Evolutionary conservation across 2,888 invertebrate genomes (phyloP).

Genomic region (Melolontha melolontha): DNA sequence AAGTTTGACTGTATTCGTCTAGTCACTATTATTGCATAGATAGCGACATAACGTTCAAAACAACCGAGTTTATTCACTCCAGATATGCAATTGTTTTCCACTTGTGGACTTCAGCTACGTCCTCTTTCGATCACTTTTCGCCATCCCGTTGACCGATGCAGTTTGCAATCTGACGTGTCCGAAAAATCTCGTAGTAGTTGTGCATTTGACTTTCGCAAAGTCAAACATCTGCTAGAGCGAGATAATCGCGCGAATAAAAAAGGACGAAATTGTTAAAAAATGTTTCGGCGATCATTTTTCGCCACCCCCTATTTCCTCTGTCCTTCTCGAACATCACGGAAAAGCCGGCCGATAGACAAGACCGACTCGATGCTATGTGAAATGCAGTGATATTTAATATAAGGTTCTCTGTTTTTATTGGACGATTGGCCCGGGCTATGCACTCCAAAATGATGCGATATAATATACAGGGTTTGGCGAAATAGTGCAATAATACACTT

Average conservation of each 20-base stretch:
- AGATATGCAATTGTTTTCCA: conserved; percentile 54
- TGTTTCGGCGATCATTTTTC: conserved; percentile 45
- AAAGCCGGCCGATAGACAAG: conserved; percentile 20
- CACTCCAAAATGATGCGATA: conserved; percentile 39
- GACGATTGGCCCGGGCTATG: conserved; percentile 48
- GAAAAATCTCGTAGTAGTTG: conserved; percentile 44
- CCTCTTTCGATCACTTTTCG: conserved; percentile 19
- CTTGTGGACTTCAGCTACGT: conserved; percentile 34
- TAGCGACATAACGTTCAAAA: conserved; percentile 61
- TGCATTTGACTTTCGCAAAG: conserved; percentile 63
- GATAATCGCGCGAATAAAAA: conserved; percentile 50
- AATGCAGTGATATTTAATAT: conserved; percentile 40
- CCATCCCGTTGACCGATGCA: conserved; percentile 17
- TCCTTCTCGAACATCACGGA: conserved; percentile 12
- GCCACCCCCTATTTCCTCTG: conserved; percentile 32
- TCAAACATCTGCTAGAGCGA: conserved; percentile 57
- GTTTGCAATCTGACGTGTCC: conserved; percentile 17
- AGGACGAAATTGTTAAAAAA: conserved; percentile 54
- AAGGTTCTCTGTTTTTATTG: conserved; percentile 48
- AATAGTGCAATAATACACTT: not conserved
- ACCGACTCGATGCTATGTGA: conserved; percentile 28
- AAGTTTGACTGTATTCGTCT: conserved; percentile 62
- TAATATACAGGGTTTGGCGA: conserved; percentile 12
- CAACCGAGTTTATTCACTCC: conserved; percentile 63
- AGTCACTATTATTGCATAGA: conserved; percentile 65